Percentiles rank a stretch among this genome's conserved stretches.
Evolutionary conservation across 2,888 invertebrate species (phyloP).

Genomic region (Cheilosia vernalis): DNA sequence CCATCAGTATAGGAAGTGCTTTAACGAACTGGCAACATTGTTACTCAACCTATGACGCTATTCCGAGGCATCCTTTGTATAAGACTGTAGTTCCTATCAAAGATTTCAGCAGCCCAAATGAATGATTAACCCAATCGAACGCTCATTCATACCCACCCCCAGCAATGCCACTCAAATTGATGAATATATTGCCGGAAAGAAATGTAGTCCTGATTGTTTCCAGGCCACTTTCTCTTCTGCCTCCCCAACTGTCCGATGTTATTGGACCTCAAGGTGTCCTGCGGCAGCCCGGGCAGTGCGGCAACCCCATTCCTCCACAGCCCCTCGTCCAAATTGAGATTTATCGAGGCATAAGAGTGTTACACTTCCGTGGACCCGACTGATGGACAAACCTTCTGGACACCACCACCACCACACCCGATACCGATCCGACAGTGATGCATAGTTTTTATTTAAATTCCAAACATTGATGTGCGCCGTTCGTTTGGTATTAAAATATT

Average conservation of each 20-base stretch:
- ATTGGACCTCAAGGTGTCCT: constrained; percentile 65
- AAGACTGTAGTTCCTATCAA: not conserved
- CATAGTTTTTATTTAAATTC: constrained; percentile 75
- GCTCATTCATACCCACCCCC: not conserved
- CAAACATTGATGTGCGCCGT: constrained; percentile 71
- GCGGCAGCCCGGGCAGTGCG: constrained; percentile 48
- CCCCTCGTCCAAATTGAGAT: constrained; percentile 62
- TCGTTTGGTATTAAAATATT: constrained; percentile 74
- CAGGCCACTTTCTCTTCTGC: not conserved
- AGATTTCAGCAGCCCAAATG: not conserved
- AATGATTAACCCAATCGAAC: not conserved
- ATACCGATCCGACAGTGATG: constrained; percentile 73
- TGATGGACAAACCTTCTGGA: constrained; percentile 47
- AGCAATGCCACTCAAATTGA: constrained; percentile 34
- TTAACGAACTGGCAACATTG: too few species aligned
- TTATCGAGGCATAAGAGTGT: constrained; percentile 70
- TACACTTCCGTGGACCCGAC: constrained; percentile 67
- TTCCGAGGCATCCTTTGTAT: not conserved
- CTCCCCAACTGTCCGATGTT: constrained; percentile 47
- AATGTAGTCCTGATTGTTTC: constrained; percentile 56
- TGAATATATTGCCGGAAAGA: constrained; percentile 46
- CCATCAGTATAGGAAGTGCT: constrained; percentile 4
- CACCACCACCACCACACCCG: constrained; percentile 38
- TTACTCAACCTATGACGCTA: too few species aligned
- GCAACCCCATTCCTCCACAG: constrained; percentile 17